These are phyloP conservation scores for Aulostomus chinensis DNA, from an alignment of 2,797 vertebrate species.

Conservation along the genomic window DNA sequence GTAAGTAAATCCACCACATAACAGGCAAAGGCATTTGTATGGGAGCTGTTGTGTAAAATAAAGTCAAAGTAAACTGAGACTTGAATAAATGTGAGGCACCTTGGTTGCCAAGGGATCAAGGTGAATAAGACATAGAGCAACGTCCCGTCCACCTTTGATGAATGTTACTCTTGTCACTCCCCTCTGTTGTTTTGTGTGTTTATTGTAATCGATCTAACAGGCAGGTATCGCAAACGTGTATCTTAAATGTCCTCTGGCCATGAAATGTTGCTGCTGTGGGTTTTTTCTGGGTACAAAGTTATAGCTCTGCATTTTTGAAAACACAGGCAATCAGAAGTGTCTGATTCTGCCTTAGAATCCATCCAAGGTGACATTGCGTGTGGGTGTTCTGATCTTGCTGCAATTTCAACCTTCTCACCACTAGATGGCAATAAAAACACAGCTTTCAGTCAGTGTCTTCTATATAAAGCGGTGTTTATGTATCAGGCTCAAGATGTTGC, in stretches of 20 bases:
- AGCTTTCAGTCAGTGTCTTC: background rate
- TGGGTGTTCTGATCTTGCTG: background rate
- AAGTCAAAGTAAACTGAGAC: background rate
- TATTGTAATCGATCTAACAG: too few species aligned
- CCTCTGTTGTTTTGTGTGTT: too few species aligned
- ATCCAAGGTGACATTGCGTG: slow-evolving; percentile 54
- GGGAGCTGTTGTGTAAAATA: background rate
- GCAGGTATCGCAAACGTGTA: too few species aligned
- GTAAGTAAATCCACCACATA: slow-evolving; percentile 85
- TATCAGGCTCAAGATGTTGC: too few species aligned
- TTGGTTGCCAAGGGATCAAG: too few species aligned
- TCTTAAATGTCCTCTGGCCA: too few species aligned
- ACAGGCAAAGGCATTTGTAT: background rate
- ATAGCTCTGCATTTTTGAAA: background rate
- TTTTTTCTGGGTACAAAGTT: background rate
- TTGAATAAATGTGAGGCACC: background rate
- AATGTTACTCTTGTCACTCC: too few species aligned
- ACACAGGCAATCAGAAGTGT: background rate
- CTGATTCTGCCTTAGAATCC: slow-evolving; percentile 1
- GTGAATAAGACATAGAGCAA: too few species aligned
- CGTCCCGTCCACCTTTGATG: too few species aligned
- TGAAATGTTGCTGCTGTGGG: too few species aligned
- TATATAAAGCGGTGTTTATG: background rate
- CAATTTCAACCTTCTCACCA: slow-evolving; percentile 9
- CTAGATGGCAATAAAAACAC: slow-evolving; percentile 44